Conservation (phyloP, 2,113 vertebrate species). For the Lophochroa leadbeateri region DNA sequence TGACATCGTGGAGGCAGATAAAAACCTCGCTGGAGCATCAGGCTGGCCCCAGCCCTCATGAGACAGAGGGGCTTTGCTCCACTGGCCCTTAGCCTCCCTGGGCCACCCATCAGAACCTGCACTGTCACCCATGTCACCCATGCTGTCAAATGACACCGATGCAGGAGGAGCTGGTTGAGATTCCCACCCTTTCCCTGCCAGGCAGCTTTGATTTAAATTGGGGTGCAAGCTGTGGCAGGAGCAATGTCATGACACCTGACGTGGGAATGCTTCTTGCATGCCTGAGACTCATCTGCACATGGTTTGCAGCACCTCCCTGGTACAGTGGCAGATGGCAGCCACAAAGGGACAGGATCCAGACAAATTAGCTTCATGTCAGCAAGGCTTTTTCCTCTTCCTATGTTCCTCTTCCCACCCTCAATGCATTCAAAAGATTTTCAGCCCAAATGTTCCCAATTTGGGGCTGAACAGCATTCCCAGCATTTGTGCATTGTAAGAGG, state of each 20-base stretch:
- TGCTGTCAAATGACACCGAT: not conserved
- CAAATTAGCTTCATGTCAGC: not conserved
- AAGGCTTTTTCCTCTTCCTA: not conserved
- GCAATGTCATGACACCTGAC: not conserved
- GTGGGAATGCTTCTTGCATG: fast-evolving
- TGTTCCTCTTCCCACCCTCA: not conserved
- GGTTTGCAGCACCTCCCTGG: not conserved
- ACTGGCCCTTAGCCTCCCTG: not conserved
- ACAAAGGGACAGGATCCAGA: not conserved
- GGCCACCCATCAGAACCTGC: not conserved
- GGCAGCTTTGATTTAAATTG: not conserved
- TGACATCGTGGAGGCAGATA: not conserved
- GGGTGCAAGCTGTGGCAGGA: fast-evolving
- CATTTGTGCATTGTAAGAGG: not conserved
- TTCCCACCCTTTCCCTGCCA: not conserved
- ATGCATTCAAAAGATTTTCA: not conserved
- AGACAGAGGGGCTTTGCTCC: not conserved
- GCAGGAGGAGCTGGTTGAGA: not conserved
- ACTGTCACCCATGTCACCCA: fast-evolving
- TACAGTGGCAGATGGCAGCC: not conserved
- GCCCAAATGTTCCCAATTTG: not conserved
- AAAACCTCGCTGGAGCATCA: not conserved
- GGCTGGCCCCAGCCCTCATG: not conserved
- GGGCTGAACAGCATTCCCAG: not conserved
- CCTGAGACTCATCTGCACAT: not conserved